Base-by-base conservation (phyloP, 1,140 invertebrate species). In the Hetaerina americana region DNA sequence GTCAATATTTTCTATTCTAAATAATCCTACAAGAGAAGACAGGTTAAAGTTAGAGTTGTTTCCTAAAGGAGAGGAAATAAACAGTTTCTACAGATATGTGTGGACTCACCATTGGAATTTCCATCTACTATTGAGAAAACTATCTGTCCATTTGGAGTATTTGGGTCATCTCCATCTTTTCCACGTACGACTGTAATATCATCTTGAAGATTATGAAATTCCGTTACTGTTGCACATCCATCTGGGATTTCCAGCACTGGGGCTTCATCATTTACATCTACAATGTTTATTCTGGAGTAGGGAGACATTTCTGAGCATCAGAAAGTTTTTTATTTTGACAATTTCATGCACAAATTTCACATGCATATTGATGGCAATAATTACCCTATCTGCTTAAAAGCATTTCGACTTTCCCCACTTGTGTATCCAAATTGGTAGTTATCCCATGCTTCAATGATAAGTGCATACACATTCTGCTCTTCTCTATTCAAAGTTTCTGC, bases 381-480 rank as follows among this genome's bases (percentile, higher is more conserved):
- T 85, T 83, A 93, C 91, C 89, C 87, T 49, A 96, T 88, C 80
- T 95, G 93, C 81, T 95, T 95, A 77, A 96, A 96, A 18, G 93
- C 91, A 80, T 95, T 95, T 70, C 94, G 84, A 76, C 92, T 95
- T 79, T 96, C 93, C 5, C 92, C 93, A 70, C 88, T 89, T n/a
- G 90, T 85, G 78, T 93, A 94, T 1, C 94, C 93, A 80, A 92
- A 95, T 77, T 95, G 92, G 81, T 95, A 96, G 81, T 96, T 96
- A 79, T 97, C 95, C 92, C 93, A 95, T 0, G 93, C 94, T 81
- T 97, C 93, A 12, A 96, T 89, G 0, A 96, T 90, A 10, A 97
- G 81, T 72, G 90, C 87, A 79, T 94, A 96, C 5, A 82, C 85
- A 67, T 84, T 82, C 75, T 87, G 88, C 0, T 87, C 85, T 82